Evolutionary conservation across 2,888 invertebrate species (phyloP).

Genomic region (Lithophane semibrunnea): DNA sequence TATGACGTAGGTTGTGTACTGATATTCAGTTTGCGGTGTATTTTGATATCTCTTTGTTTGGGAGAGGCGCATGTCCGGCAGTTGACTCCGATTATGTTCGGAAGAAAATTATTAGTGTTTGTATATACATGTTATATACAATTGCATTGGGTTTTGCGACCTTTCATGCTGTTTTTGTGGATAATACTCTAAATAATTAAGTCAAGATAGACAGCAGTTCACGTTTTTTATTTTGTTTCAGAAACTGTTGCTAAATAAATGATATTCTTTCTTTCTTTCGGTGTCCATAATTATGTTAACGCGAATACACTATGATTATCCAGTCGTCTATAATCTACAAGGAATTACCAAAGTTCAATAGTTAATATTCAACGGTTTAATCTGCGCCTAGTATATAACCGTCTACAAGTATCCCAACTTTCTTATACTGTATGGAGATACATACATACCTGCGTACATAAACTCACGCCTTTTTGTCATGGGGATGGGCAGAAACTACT

Average conservation of each 20-base stretch:
- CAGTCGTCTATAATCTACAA: too few species aligned
- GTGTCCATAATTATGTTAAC: neutral
- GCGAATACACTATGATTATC: neutral
- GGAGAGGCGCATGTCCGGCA: neutral
- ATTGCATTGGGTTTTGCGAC: neutral
- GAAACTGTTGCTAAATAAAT: neutral
- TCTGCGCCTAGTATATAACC: neutral
- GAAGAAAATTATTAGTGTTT: conserved; percentile 23
- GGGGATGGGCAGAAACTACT: neutral
- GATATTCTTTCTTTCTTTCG: too few species aligned
- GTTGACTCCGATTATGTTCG: neutral
- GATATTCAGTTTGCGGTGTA: neutral
- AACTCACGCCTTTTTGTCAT: neutral
- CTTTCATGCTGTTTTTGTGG: neutral
- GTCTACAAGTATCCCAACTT: neutral
- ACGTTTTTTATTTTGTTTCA: neutral
- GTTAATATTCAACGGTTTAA: neutral
- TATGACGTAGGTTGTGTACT: conserved; percentile 30
- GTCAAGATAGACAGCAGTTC: neutral
- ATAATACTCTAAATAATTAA: neutral
- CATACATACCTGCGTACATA: neutral
- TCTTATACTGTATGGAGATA: neutral
- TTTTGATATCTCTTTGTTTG: conserved; percentile 21
- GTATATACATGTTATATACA: neutral
- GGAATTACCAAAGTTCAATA: neutral